Base-by-base conservation (phyloP, 2,888 invertebrate genomes). In the Parnassius mnemosyne region DNA sequence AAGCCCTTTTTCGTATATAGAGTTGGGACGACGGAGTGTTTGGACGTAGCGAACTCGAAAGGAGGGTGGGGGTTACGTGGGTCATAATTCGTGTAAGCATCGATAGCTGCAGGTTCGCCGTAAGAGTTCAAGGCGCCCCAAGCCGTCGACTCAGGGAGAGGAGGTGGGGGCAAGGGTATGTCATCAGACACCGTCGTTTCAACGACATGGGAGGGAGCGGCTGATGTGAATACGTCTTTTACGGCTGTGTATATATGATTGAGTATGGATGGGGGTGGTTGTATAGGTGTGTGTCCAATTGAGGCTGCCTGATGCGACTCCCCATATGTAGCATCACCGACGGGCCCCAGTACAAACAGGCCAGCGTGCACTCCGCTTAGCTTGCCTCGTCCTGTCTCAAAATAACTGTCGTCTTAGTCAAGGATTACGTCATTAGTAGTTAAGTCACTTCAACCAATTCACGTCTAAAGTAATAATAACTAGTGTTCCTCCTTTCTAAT, bases 371-470 rank as follows among this genome's bases (percentile, higher is more conserved):
- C 79, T 69, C 91, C 91, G 76, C 76, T 84, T 80, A 89, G 84
- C 83, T 84, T 88, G 73, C 84, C 83, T 68, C 86, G 84, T 77
- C 90, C 91, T 90, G 90, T 85, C 89, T 87, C 88, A 85, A 77
- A 87, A 86, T 75, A 67, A 69, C 70, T 72, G 60, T 69, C 67
- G 73, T 77, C 76, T 70, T 69, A 77, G 73, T 77, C 74, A 58
- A 52, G 44, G 46, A 57, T 65, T 63, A 55, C 52, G 68, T 64
- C 56, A 70, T 67, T 58, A 57, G 13, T 49, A 9, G 47, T 57
- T 57, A 20, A 20, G 57, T 61, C 43, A 51, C 1, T 47, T 20
- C 13, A 34, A 51, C 12, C 42, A 52, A 58, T 46, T 42, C 52
- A 54, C 51, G 62, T 61, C 52, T 61, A n/a, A 55, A 52, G 56